Conservation (phyloP, 1,140 invertebrate species). For the Ooceraea biroi region DNA sequence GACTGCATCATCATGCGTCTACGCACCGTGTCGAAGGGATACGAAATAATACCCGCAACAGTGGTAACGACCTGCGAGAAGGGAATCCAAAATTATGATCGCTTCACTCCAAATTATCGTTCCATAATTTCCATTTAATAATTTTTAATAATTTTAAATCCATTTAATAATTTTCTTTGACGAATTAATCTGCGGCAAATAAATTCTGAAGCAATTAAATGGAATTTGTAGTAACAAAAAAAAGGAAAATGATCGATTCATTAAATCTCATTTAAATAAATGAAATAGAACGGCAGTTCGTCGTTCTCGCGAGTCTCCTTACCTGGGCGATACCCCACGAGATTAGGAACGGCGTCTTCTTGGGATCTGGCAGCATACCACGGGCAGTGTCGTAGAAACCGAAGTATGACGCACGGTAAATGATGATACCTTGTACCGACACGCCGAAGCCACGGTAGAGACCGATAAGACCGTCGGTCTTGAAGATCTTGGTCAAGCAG, state of each 20-base stretch:
- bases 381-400: conserved; percentile 97
- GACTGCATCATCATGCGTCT: conserved; percentile 97
- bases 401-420: conserved; percentile 96
- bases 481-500: conserved; percentile 94
- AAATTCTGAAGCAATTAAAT: too few relatives aligned
- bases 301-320: conserved; percentile 62
- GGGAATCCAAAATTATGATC: not conserved
- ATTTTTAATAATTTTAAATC: too few relatives aligned
- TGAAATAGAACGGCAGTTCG: not conserved
- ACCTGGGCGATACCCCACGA: conserved; percentile 95
- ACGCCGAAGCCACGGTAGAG: conserved; percentile 96
- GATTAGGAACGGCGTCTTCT: conserved; percentile 90
- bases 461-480: conserved; percentile 93
- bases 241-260: too few relatives aligned
- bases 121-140: too few relatives aligned
- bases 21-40: conserved; percentile 96
- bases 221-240: too few relatives aligned
- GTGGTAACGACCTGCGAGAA: conserved; percentile 89
- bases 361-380: conserved; percentile 94
- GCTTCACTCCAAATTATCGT: too few relatives aligned
- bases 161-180: too few relatives aligned
- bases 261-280: not conserved
- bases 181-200: too few relatives aligned
- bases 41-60: conserved; percentile 92
- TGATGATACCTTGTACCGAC: conserved; percentile 95